A percentile compares a stretch with the other conserved stretches of the same genome.
Evolutionary conservation across 2,888 invertebrate genomes (phyloP).

Genomic region (Cryptosula pallasiana): DNA sequence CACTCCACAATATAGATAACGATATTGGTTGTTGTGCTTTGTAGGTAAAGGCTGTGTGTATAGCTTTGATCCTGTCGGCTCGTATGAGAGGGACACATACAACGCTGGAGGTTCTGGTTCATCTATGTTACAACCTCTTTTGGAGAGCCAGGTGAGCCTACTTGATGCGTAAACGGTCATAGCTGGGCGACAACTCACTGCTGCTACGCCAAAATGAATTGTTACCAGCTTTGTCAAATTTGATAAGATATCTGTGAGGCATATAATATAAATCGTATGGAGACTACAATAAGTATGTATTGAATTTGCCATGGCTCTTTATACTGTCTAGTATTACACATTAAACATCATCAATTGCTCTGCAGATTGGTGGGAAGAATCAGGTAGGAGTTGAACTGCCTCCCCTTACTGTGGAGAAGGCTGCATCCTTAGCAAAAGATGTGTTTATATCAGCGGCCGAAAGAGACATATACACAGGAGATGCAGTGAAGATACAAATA

Average conservation of each 20-base stretch:
- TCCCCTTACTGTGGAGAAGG: conserved; percentile 71
- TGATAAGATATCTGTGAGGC: too few species aligned
- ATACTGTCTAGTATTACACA: too few species aligned
- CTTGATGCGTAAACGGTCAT: not conserved
- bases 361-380: conserved; percentile 79
- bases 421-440: conserved; percentile 81
- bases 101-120: conserved; percentile 83
- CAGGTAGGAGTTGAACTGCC: conserved; percentile 64
- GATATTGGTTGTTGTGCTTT: too few species aligned
- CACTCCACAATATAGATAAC: too few species aligned
- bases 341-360: conserved; percentile 36
- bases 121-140: conserved; percentile 77
- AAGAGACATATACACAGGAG: conserved; percentile 95
- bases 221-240: too few species aligned
- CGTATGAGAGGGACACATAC: conserved; percentile 77
- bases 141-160: conserved; percentile 77
- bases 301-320: too few species aligned
- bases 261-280: too few species aligned
- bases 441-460: conserved; percentile 96
- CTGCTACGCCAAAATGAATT: too few species aligned
- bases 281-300: too few species aligned
- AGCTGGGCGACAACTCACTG: too few species aligned
- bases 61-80: conserved; percentile 96
- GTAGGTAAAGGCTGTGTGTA: conserved; percentile 82
- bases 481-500: conserved; percentile 76